These are phyloP conservation scores for Cyprinodon tularosa DNA, from an alignment of 2,113 vertebrate genomes.

Conservation along the genomic window DNA sequence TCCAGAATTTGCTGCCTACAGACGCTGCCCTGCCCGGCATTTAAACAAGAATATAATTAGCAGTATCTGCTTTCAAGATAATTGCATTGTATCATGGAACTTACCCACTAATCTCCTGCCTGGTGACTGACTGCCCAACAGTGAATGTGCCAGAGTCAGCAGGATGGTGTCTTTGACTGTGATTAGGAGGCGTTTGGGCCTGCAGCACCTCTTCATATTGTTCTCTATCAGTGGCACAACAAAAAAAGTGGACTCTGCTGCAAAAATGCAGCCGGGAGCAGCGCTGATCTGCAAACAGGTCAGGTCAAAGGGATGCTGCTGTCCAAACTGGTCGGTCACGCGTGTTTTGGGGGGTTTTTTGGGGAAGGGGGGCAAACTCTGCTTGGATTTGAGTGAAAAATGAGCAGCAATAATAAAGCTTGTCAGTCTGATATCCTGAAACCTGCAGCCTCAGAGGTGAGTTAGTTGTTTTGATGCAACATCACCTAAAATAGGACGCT, in stretches of 20 bases:
- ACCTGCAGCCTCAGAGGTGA: conserved; percentile 81
- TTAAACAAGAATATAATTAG: conserved; percentile 5
- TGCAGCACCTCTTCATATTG: conserved; percentile 58
- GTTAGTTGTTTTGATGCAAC: conserved; percentile 12
- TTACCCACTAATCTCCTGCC: conserved; percentile 43
- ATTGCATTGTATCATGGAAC: conserved; percentile 26
- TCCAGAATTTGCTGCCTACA: background rate
- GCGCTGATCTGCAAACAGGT: conserved; percentile 8
- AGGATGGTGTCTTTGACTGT: conserved; percentile 50
- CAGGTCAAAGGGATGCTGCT: conserved; percentile 19
- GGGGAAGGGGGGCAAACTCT: background rate
- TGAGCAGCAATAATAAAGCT: conserved; percentile 77
- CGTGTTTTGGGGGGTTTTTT: background rate
- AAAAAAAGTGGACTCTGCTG: conserved; percentile 44
- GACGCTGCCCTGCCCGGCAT: background rate
- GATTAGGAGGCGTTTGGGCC: conserved; percentile 46
- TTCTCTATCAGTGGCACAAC: conserved; percentile 50
- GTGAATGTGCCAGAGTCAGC: conserved; percentile 65
- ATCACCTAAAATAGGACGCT: background rate
- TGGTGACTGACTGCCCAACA: conserved; percentile 18
- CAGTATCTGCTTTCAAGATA: conserved; percentile 12
- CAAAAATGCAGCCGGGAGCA: conserved; percentile 21
- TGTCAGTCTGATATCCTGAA: conserved; percentile 70
- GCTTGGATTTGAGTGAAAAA: conserved; percentile 53
- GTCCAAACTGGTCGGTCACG: conserved; percentile 13